Conservation (phyloP, 2,113 vertebrate species). For the Tympanuchus pallidicinctus region DNA sequence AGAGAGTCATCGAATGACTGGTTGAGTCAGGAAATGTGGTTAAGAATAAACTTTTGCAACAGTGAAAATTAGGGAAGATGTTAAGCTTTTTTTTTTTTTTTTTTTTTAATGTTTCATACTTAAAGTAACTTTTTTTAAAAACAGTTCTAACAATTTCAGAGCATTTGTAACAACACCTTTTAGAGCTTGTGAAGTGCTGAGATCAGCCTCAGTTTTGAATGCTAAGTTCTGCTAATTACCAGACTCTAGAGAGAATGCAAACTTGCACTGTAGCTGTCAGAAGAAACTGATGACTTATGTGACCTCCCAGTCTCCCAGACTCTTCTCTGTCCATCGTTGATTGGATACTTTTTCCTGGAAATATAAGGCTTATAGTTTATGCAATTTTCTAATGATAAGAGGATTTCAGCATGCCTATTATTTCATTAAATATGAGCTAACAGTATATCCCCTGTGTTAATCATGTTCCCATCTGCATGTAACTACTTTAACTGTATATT, state of each 20-base stretch:
- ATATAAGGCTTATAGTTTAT: background rate
- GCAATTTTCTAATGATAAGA: constrained; percentile 18
- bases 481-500: constrained; percentile 13
- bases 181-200: background rate
- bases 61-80: background rate
- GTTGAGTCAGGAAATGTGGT: background rate
- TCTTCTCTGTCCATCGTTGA: background rate
- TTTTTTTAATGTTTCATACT: background rate
- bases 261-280: background rate
- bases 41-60: background rate
- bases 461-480: constrained; percentile 53
- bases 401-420: background rate
- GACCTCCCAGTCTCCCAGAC: background rate
- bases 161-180: background rate
- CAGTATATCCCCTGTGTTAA: background rate
- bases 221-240: background rate
- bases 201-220: background rate
- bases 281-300: background rate
- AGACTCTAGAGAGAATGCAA: background rate
- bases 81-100: background rate
- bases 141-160: background rate
- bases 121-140: background rate
- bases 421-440: constrained; percentile 4
- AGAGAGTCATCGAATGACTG: background rate
- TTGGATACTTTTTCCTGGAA: background rate